These are phyloP conservation scores for Hipposideros armiger DNA, from an alignment of 2,113 vertebrate genomes.

Conservation along the genomic window DNA sequence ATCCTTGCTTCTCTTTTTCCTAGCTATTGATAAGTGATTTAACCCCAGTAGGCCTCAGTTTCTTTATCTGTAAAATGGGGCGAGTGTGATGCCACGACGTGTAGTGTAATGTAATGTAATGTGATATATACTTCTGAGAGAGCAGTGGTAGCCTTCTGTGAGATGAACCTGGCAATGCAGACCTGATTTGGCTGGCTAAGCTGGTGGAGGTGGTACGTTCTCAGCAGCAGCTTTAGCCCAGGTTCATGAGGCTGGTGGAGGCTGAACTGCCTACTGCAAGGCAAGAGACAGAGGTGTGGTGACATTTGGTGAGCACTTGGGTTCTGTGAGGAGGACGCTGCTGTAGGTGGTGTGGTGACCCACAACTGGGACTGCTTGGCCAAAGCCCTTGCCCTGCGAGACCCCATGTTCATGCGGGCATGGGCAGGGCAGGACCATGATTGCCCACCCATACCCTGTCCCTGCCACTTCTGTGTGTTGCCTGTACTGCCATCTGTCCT, in stretches of 20 bases:
- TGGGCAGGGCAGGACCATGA: not conserved
- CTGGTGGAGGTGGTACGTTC: not conserved
- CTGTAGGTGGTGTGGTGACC: not conserved
- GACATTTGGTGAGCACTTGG: not conserved
- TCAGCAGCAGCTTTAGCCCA: not conserved
- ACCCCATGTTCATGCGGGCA: too few relatives aligned
- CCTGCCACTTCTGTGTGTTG: not conserved
- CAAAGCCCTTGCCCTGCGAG: not conserved
- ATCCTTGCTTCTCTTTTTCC: not conserved
- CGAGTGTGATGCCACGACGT: not conserved
- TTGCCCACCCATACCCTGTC: not conserved
- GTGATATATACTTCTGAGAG: not conserved
- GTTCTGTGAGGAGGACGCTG: not conserved
- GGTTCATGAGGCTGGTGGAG: not conserved
- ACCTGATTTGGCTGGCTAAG: fast-evolving
- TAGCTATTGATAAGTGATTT: not conserved
- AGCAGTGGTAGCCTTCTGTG: not conserved
- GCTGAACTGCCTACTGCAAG: not conserved
- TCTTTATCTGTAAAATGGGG: not conserved
- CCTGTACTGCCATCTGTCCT: not conserved
- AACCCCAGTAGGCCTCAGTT: not conserved
- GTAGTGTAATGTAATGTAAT: too few relatives aligned
- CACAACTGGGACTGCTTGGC: not conserved
- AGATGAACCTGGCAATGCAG: not conserved
- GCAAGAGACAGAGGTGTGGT: not conserved